A percentile compares a stretch with the other conserved stretches of the same genome.
phyloP scores from a whole-genome alignment of 35 echinoderm and acorn worm genomes.

The Strongylocentrotus purpuratus region DNA sequence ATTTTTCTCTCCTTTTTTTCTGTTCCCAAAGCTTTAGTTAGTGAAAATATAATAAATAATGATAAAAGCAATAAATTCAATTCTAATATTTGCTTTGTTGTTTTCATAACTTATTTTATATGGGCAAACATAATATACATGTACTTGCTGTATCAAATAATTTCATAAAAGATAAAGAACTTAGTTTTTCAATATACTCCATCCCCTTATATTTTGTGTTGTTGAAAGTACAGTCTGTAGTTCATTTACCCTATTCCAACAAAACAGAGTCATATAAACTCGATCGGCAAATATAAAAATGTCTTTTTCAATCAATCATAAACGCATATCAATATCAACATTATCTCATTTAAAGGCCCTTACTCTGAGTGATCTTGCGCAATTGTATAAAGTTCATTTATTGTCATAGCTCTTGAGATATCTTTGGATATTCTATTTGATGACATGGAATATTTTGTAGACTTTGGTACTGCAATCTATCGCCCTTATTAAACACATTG shows the following conservation, averaged over 20 bases:
- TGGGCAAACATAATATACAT: background rate
- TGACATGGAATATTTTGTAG: background rate
- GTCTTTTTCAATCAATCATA: background rate
- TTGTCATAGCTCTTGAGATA: background rate
- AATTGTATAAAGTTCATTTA: background rate
- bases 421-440: background rate
- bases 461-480: slow-evolving; percentile 10
- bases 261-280: background rate
- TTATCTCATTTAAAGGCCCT: slow-evolving; percentile 12
- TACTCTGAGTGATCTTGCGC: background rate
- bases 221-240: background rate
- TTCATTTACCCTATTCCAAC: background rate
- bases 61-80: too few relatives aligned
- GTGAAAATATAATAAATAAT: too few relatives aligned
- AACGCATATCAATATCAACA: background rate
- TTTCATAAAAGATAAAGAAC: background rate
- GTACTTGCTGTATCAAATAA: background rate
- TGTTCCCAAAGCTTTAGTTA: too few relatives aligned
- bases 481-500: background rate
- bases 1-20: too few relatives aligned
- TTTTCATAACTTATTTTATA: background rate
- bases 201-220: background rate
- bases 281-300: background rate
- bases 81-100: too few relatives aligned
- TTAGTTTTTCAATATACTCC: background rate